These are phyloP conservation scores for Agonopterix subpropinquella DNA, from an alignment of 2,888 invertebrate genomes.

Conservation along the genomic window DNA sequence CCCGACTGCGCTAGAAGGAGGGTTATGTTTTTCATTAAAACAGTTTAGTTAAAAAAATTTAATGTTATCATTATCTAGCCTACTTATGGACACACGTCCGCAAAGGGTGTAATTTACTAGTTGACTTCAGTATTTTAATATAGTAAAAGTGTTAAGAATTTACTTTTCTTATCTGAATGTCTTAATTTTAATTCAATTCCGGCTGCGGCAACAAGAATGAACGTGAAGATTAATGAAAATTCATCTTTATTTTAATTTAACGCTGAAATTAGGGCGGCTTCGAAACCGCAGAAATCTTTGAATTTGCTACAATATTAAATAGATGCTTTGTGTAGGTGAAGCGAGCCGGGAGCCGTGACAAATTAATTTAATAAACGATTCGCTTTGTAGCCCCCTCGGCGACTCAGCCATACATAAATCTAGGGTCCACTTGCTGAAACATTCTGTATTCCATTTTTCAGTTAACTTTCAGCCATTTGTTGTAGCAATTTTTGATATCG, in stretches of 20 bases:
- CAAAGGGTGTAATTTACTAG: no score
- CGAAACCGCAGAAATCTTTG: conserved; percentile 12
- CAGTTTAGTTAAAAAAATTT: no score
- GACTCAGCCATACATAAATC: no score
- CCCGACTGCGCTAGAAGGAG: no score
- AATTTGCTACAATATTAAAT: conserved; percentile 17
- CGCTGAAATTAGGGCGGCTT: conserved; percentile 13
- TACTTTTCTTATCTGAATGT: not conserved
- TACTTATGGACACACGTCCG: no score
- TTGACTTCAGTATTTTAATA: no score
- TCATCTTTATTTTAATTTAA: conserved; percentile 11
- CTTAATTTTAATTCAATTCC: not conserved
- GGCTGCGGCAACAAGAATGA: conserved; percentile 1
- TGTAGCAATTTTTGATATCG: no score
- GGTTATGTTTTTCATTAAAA: no score
- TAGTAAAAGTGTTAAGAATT: not conserved
- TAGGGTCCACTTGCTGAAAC: no score
- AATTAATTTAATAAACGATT: conserved; percentile 26
- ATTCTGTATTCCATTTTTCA: no score
- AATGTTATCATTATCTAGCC: no score
- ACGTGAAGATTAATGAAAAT: conserved; percentile 8
- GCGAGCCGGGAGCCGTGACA: conserved; percentile 21
- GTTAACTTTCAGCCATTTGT: no score
- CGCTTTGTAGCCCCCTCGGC: not conserved
- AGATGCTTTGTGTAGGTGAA: conserved; percentile 20